Base-by-base conservation (phyloP, 2,797 vertebrate genomes). In the Loris lydekkerianus region DNA sequence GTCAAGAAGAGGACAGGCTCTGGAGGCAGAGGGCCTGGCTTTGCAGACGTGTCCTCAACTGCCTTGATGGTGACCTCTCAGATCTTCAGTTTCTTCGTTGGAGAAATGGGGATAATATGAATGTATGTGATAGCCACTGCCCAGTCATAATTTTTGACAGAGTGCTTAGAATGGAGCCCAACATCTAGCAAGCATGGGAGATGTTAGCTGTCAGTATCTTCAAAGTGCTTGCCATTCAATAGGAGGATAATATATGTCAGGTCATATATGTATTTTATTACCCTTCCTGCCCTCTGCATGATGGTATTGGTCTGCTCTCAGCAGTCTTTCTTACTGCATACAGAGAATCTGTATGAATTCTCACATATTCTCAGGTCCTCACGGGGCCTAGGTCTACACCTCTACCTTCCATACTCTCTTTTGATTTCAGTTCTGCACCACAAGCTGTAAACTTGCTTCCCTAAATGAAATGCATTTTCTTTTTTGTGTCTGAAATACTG, bases 201-300 rank as follows among this genome's bases (percentile, higher is more conserved):
- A 7, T 70, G 14, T 61, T 94, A 60, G 18, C 25, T 82, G 11
- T 61, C 87, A 43, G 65, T 86, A 89, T 61, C 29, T 63, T 91
- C 90, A 34, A 6, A 53, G 61, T 40, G 17, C n/a, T 87, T 82
- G 4, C 4, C 61, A 78, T 15, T 67, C 63, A 95, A 82, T 11
- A 69, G 25, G 10, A 75, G 2, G 40, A 25, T 58, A 34, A 86
- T 43, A 86, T 83, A 94, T 70, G 21, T 63, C 76, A 69, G 7
- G 72, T 91, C 89, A 2, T 25, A 46, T 75, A 86, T 70, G 11
- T 49, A 70, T 63, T 89, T 95, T 84, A 92, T 86, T 91, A 49
- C 67, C 25, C 2, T 63, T 63, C 72, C 75, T 69, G 40, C 11
- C 53, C 17, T 78, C 4, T 78, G 46, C 40, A 78, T 17, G 15